Evolutionary conservation across 2,888 invertebrate genomes (phyloP), one percentile per base, ranked within the genome.

Genomic region (Microctonus aethiopoides): DNA sequence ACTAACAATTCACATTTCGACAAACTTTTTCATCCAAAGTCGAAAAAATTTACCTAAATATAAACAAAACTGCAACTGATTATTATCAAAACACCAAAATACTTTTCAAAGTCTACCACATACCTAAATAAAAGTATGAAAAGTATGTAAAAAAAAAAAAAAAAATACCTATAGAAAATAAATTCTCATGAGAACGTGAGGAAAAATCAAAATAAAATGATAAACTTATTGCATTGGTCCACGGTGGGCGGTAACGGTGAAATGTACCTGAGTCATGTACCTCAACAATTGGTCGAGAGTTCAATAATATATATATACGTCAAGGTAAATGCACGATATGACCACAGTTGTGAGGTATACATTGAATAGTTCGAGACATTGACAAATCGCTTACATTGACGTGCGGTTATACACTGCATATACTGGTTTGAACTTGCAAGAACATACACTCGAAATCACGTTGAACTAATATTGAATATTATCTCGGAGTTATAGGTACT

Each of bases 381-480:
- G 72, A 70, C 67, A 74, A 74, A 74, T 74, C 72, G 70, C 24
- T 65, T 59, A 52, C 46, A 72, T 72, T 70, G 74, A 68, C 72
- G 52, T 63, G 7, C 34, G 22, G 54, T 26, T 41, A 52, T 39
- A 7, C 34, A 62, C 22, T 20, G 16, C n/a, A 26, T 41, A 51
- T 13, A n/a, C n/a, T n/a, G 16, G 46, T 16, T 60, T 52, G 24
- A 6, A 29, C 39, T 22, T 68, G 69, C 56, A 62, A 63, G 72
- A 46, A 46, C 57, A 73, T 60, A 73, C 72, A 74, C 73, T 71
- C 64, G 71, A 75, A 73, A 79, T 78, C 77, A 76, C 74, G 74
- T 75, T 78, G 70, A 75, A 77, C 77, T 79, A 78, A 79, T 79
- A 79, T 79, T 78, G 76, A 77, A 78, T 78, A 79, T 79, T 78